These are phyloP conservation scores for Buathra laborator DNA, from an alignment of 2,888 invertebrate species.

Conservation along the genomic window DNA sequence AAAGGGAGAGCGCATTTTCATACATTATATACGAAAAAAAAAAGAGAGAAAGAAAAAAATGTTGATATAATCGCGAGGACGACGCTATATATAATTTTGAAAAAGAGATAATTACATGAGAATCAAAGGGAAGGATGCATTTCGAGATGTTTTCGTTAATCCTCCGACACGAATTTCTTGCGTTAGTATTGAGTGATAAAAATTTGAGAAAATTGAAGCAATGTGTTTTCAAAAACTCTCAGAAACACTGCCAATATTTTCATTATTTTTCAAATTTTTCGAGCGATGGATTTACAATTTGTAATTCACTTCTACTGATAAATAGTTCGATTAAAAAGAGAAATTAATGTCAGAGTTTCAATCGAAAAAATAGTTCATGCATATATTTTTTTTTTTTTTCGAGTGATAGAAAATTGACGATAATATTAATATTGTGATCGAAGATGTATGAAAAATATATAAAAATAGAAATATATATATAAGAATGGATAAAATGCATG, in stretches of 20 bases:
- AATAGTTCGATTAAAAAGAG: not conserved
- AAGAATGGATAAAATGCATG: slow-evolving; percentile 57
- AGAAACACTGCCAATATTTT: too few relatives aligned
- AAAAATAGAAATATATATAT: slow-evolving; percentile 18
- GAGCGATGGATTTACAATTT: too few relatives aligned
- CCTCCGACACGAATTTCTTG: slow-evolving; percentile 16
- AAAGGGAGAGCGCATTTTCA: slow-evolving; percentile 22
- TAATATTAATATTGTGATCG: slow-evolving; percentile 4
- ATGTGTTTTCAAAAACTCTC: too few relatives aligned
- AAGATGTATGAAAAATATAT: slow-evolving; percentile 4
- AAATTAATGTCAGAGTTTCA: slow-evolving; percentile 4
- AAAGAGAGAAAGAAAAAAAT: slow-evolving; percentile 19
- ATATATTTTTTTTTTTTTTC: slow-evolving; percentile 5
- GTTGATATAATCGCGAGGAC: slow-evolving; percentile 21
- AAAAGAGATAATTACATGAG: slow-evolving; percentile 24
- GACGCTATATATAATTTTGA: not conserved
- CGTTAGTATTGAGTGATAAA: not conserved
- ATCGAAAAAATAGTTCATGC: slow-evolving; percentile 52
- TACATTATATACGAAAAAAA: not conserved
- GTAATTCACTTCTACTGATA: not conserved
- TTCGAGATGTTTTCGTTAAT: slow-evolving; percentile 2
- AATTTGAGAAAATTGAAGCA: too few relatives aligned
- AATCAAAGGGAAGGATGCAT: slow-evolving; percentile 48
- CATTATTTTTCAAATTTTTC: too few relatives aligned
- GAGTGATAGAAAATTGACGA: slow-evolving; percentile 36